Evolutionary conservation across 2,888 invertebrate genomes (phyloP).

Genomic region (Atethmia centrago): DNA sequence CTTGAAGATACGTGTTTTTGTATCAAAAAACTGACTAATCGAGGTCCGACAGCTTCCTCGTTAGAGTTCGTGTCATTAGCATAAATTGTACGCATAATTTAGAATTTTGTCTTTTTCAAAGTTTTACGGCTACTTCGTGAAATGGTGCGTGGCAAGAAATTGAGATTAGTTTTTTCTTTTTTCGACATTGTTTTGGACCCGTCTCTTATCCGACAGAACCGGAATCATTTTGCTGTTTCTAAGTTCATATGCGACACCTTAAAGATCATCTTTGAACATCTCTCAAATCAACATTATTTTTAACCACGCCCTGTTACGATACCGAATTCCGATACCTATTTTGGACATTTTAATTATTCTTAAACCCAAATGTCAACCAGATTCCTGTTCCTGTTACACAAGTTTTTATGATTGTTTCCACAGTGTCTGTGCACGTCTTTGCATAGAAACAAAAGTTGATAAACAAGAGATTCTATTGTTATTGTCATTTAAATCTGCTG

Average conservation of each 20-base stretch:
- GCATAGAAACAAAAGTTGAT: neutral
- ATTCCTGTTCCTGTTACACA: neutral
- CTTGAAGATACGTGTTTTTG: slow-evolving; percentile 45
- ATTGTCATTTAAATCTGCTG: neutral
- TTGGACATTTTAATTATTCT: neutral
- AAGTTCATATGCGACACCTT: too few species aligned
- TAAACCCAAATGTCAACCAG: neutral
- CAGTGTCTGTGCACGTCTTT: neutral
- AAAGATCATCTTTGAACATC: too few species aligned
- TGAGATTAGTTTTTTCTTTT: too few species aligned
- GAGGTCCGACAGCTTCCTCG: slow-evolving; percentile 54
- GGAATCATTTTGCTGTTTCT: too few species aligned
- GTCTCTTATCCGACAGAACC: too few species aligned
- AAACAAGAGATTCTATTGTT: neutral
- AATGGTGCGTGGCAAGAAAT: too few species aligned
- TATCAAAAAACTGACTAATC: slow-evolving; percentile 52
- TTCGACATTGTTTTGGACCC: too few species aligned
- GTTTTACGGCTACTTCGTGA: too few species aligned
- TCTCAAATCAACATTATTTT: neutral
- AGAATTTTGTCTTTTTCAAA: too few species aligned
- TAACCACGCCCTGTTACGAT: neutral
- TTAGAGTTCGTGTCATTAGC: slow-evolving; percentile 45
- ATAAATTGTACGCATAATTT: slow-evolving; percentile 55
- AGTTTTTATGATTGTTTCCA: neutral
- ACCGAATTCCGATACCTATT: too few species aligned